A percentile compares a stretch with the other conserved stretches of the same genome.
These are phyloP conservation scores for Zaprionus vittiger DNA, from an alignment of 1,140 invertebrate species.

Conservation along the genomic window DNA sequence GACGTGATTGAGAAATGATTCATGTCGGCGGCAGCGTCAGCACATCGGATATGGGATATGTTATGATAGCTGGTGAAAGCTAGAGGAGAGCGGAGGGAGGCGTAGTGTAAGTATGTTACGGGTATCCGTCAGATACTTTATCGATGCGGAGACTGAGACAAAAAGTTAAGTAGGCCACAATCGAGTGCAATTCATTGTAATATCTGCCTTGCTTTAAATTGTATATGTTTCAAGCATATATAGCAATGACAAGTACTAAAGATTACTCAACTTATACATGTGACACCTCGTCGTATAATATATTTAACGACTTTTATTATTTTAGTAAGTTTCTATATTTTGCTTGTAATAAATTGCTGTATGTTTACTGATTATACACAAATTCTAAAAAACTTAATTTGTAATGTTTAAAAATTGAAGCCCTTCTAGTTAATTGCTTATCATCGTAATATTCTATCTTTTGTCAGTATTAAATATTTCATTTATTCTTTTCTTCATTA, in stretches of 20 bases:
- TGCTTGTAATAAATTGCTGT: no score
- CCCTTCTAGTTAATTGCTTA: no score
- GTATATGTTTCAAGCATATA: neutral
- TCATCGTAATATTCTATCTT: neutral
- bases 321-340: no score
- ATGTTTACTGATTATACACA: no score
- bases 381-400: no score
- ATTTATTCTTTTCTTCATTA: neutral
- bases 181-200: no score
- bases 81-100: neutral
- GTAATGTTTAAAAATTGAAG: no score
- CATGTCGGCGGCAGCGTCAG: conserved; percentile 19
- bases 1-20: conserved; percentile 58
- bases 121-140: neutral
- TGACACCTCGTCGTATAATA: no score
- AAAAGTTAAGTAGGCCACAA: neutral
- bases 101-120: neutral
- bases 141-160: neutral
- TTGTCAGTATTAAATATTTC: neutral
- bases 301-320: no score
- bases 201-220: no score
- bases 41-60: neutral
- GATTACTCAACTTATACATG: no score
- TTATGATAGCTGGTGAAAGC: neutral
- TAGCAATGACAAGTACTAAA: no score